Base-by-base conservation (phyloP, 2,888 invertebrate genomes). In the Hipparchia semele region DNA sequence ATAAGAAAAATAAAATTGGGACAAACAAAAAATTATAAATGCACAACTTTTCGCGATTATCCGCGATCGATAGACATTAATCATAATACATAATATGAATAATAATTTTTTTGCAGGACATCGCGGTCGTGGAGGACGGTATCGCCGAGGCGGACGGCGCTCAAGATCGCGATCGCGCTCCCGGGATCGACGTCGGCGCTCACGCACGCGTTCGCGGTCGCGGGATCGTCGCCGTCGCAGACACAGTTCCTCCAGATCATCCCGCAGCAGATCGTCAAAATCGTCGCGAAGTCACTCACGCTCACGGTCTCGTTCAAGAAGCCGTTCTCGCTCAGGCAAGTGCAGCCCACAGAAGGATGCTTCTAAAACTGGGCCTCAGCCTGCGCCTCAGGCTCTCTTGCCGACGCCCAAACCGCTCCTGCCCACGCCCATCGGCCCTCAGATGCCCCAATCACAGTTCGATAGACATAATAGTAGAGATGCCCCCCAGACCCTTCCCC, bases 281-380 rank as follows among this genome's bases (percentile, higher is more conserved):
- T 92, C 94, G 33, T 92, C 84, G 51, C 78, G 83, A 78, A 83
- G 83, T 76, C 83, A 81, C 87, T 90, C 90, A 75, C 91, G 86
- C 73, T 90, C 90, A 74, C 89, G 91, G 71, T 91, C 91, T 82
- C 91, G 91, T 68, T 91, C 91, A 73, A 90, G 91, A 80, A 90
- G 89, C 88, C 90, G 89, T 79, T 92, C 90, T 81, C 92, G 93
- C 83, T 93, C 94, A 94, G 94, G 94, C 94, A 94, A 94, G 94
- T 94, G 92, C 89, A 92, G 92, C 89, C 91, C 91, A 76, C 81
- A 79, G 81, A 90, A 89, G 85, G 87, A 87, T 76, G 79, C 83
- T 82, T 82, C 82, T 81, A 84, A 86, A 76, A 80, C 83, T 78
- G 86, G 83, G 80, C 86, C 84, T 79, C 88, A 86, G 83, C 83